These are phyloP conservation scores for Chrysina gloriosa DNA, from an alignment of 2,888 invertebrate genomes.

Conservation along the genomic window DNA sequence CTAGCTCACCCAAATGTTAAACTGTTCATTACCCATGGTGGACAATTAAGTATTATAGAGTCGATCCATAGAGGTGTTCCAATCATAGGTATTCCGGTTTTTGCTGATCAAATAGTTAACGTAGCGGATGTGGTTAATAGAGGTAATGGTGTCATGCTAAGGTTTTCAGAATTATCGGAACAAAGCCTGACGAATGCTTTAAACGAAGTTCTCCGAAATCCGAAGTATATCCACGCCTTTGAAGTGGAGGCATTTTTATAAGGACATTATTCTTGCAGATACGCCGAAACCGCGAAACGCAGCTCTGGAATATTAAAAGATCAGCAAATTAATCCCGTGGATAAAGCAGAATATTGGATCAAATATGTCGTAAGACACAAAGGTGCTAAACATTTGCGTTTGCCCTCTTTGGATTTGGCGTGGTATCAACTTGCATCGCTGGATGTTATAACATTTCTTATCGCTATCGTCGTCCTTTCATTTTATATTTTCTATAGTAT, in stretches of 20 bases:
- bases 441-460: constrained; percentile 44
- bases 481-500: constrained; percentile 4
- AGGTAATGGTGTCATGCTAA: constrained; percentile 15
- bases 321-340: constrained; percentile 52
- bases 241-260: neutral
- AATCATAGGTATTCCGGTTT: constrained; percentile 33
- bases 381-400: constrained; percentile 52
- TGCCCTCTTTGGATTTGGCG: constrained; percentile 48
- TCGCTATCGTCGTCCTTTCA: neutral
- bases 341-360: constrained; percentile 55
- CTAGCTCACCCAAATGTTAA: constrained; percentile 36
- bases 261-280: constrained; percentile 38
- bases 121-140: neutral
- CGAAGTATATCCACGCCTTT: constrained; percentile 8
- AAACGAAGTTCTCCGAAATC: constrained; percentile 14
- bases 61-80: constrained; percentile 33
- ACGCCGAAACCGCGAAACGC: constrained; percentile 45
- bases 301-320: constrained; percentile 51
- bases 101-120: constrained; percentile 27
- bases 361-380: constrained; percentile 54
- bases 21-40: constrained; percentile 37
- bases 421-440: constrained; percentile 53
- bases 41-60: constrained; percentile 28
- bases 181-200: constrained; percentile 1
- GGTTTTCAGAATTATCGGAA: neutral